A percentile compares a stretch with the other conserved stretches of the same genome.
Conservation (phyloP, 2,888 invertebrate genomes). For the Leptopterna dolabrata region DNA sequence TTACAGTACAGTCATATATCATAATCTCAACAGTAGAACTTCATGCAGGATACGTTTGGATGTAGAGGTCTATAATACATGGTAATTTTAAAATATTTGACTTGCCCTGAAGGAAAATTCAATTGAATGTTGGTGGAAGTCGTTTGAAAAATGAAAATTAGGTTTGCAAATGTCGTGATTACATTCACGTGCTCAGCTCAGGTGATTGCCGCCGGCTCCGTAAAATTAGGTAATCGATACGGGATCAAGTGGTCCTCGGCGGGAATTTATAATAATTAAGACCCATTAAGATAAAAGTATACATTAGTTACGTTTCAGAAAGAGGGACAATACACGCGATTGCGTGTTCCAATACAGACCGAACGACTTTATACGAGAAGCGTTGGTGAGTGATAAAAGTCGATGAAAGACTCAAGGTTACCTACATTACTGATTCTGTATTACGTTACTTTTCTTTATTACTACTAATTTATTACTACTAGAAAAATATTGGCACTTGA, state of each 20-base stretch:
- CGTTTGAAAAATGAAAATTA: too few species aligned
- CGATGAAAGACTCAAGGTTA: not conserved
- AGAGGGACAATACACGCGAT: not conserved
- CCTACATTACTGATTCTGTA: not conserved
- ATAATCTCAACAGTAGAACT: too few species aligned
- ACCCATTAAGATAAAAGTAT: not conserved
- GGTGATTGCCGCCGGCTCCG: not conserved
- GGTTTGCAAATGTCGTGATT: not conserved
- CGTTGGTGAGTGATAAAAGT: not conserved
- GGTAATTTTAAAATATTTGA: too few species aligned
- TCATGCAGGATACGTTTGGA: too few species aligned
- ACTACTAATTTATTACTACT: too few species aligned
- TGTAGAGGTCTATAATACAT: too few species aligned
- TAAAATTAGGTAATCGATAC: not conserved
- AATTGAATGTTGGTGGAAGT: too few species aligned
- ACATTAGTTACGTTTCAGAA: not conserved
- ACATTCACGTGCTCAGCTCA: not conserved
- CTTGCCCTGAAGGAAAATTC: too few species aligned
- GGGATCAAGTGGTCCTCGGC: not conserved
- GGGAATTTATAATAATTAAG: not conserved
- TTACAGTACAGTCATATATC: too few species aligned
- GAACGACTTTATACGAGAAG: not conserved
- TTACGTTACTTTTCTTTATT: too few species aligned
- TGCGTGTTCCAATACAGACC: not conserved
- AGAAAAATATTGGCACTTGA: too few species aligned